Evolutionary conservation across 2,113 vertebrate species (phyloP).

Genomic region (Cottus gobio): DNA sequence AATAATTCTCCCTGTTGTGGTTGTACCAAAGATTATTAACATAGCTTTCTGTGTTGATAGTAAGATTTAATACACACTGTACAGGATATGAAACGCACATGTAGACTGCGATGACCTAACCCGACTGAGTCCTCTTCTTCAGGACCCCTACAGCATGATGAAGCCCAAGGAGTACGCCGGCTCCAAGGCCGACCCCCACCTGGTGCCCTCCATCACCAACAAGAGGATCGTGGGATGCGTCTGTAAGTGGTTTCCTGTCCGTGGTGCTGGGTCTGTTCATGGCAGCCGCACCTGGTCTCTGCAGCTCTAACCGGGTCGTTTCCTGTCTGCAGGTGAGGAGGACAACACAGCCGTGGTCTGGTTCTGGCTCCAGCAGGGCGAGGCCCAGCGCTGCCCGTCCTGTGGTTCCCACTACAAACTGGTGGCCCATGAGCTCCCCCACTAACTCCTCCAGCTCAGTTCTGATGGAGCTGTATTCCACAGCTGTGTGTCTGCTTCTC

Average conservation of each 20-base stretch:
- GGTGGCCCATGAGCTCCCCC: conserved; percentile 83
- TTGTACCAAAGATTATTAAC: too few species aligned
- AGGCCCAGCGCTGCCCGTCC: conserved; percentile 89
- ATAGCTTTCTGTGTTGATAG: too few species aligned
- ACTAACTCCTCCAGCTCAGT: conserved; percentile 53
- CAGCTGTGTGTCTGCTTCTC: not conserved
- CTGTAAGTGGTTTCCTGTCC: conserved; percentile 83
- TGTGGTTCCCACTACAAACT: conserved; percentile 91
- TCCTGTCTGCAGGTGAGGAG: conserved; percentile 86
- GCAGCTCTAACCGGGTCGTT: not conserved
- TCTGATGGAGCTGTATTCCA: not conserved
- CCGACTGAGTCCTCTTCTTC: conserved; percentile 56
- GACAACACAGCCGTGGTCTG: conserved; percentile 89
- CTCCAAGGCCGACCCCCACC: conserved; percentile 89
- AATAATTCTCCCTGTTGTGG: too few species aligned
- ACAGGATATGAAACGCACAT: too few species aligned
- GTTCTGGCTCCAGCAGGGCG: conserved; percentile 92
- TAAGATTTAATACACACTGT: too few species aligned
- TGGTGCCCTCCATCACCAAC: conserved; percentile 88
- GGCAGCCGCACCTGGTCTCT: too few species aligned
- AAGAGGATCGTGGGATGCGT: conserved; percentile 92
- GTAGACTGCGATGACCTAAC: conserved; percentile 40
- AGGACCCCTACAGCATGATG: conserved; percentile 89
- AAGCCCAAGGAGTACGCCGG: conserved; percentile 86
- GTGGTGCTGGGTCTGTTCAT: too few species aligned